Evolutionary conservation across 2,113 vertebrate genomes (phyloP).

Genomic region (Trematocara stigmaticum): DNA sequence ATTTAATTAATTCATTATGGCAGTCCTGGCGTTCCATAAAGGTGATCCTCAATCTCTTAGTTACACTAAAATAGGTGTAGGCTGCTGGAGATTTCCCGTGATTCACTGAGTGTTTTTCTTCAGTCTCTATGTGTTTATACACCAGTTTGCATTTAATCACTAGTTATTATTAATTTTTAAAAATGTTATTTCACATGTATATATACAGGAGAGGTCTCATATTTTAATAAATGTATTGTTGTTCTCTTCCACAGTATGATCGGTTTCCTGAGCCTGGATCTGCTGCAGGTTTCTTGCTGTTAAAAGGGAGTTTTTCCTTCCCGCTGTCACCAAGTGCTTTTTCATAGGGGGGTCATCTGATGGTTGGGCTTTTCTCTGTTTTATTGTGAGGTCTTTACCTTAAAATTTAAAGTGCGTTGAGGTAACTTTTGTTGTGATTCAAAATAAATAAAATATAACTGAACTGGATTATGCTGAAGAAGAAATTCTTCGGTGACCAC

Average conservation of each 20-base stretch:
- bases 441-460: not conserved
- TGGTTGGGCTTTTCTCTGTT: not conserved
- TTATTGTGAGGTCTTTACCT: not conserved
- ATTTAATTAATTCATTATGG: too few relatives aligned
- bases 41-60: not conserved
- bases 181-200: not conserved
- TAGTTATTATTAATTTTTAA: not conserved
- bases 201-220: not conserved
- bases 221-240: not conserved
- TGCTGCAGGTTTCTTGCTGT: not conserved
- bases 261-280: not conserved
- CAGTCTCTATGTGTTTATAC: not conserved
- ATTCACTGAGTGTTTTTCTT: not conserved
- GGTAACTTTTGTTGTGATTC: not conserved
- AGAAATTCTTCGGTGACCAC: not conserved
- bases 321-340: not conserved
- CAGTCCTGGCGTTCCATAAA: not conserved
- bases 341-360: not conserved
- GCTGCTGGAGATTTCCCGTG: not conserved
- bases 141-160: not conserved
- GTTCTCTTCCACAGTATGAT: not conserved
- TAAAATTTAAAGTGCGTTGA: accelerated
- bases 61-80: not conserved
- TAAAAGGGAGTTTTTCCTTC: not conserved
- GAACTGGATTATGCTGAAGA: not conserved